Base-by-base conservation (phyloP, 2,888 invertebrate genomes). In the Spisula subtruncata region DNA sequence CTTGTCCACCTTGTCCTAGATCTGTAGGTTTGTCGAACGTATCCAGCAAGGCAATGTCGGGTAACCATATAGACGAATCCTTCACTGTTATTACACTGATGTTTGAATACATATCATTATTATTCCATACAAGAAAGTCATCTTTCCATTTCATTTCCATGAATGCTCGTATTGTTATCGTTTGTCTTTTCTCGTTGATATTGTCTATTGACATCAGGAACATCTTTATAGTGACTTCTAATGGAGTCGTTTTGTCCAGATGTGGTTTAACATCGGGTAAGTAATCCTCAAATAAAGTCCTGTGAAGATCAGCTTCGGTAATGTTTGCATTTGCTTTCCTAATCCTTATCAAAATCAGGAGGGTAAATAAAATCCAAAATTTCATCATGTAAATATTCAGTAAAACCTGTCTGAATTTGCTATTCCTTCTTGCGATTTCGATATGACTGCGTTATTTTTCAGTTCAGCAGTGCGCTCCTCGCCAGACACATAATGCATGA, bases 131-230 rank as follows among this genome's bases (percentile, higher is more conserved):
- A 51, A 51, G 51, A 51, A 51, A 51, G 18, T 86, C 89, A 83
- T 93, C 92, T 54, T 18, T 90, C 93, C 93, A 93, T 35, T 66
- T 89, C 12, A 90, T 83, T 75, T 93, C 92, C 25, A 93, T 48
- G 87, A 88, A 92, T 0, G 86, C 92, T 32, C 85, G 84, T 12
- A 91, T 46, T 1, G 91, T 85, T 18, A 93, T 86, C 4, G 89
- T 92, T 83, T 91, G 90, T n/a, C 88, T 83, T n/a, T 90, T 91
- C 79, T 92, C 93, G 35, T 92, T 90, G 18, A 92, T 86, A 35
- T 90, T 88, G 48, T 93, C 91, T 16, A 93, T 90, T 6, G 90
- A 90, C 88, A 90, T 91, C 1, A 93, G 51, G 56, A 87, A 93
- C 66, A 93, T 60, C 14, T 93, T 89, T 2, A 93, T 75, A 5